These are phyloP conservation scores for Nomada fabriciana DNA, from an alignment of 2,888 invertebrate genomes.

Conservation along the genomic window DNA sequence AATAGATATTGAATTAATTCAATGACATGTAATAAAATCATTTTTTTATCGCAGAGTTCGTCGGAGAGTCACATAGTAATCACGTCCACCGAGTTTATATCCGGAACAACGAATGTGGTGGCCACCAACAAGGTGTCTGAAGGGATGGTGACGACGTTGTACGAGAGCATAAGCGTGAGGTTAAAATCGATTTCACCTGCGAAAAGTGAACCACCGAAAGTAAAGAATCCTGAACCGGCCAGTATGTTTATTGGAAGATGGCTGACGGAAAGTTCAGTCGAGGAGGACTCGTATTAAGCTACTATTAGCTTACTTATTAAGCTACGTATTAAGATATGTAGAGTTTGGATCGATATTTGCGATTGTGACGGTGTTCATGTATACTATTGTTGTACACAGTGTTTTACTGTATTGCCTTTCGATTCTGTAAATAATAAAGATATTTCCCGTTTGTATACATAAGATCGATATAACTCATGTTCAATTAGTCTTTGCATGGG, in stretches of 20 bases:
- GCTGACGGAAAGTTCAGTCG: conserved; percentile 40
- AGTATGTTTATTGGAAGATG: conserved; percentile 59
- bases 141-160: conserved; percentile 29
- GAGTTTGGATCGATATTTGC: neutral
- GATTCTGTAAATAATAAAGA: conserved; percentile 44
- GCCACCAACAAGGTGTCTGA: conserved; percentile 39
- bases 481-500: too few relatives aligned
- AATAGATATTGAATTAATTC: neutral
- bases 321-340: neutral
- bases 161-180: conserved; percentile 62
- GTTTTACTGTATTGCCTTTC: conserved; percentile 6
- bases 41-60: conserved; percentile 55
- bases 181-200: conserved; percentile 59
- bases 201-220: conserved; percentile 33
- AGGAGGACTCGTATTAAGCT: conserved; percentile 22
- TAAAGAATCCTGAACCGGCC: conserved; percentile 48
- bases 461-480: too few relatives aligned
- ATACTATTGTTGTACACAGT: conserved; percentile 34
- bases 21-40: neutral
- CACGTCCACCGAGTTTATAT: conserved; percentile 64
- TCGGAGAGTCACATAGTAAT: conserved; percentile 61
- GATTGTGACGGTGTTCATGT: neutral
- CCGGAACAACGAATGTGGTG: conserved; percentile 56
- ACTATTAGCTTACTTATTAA: too few relatives aligned
- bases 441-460: neutral